Conservation (phyloP, 1,140 invertebrate genomes). For the Trichonephila clavipes region DNA sequence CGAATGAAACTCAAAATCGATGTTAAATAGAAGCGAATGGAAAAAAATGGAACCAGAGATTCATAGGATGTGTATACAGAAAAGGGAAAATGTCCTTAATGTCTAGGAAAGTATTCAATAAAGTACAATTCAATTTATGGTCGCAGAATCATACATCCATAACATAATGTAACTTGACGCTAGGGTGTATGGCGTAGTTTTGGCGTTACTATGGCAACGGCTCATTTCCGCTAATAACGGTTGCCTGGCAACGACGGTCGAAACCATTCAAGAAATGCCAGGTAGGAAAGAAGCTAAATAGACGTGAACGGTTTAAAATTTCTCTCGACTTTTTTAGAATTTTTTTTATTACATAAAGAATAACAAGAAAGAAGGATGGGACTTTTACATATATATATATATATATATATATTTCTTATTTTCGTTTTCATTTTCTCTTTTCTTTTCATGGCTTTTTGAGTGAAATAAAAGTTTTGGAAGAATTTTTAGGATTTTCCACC, state of each 20-base stretch:
- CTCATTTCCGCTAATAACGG: conserved; percentile 75
- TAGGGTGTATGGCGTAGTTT: conserved; percentile 72
- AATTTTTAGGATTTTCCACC: conserved; percentile 61
- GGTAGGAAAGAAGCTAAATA: conserved; percentile 63
- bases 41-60: conserved; percentile 50
- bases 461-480: conserved; percentile 63
- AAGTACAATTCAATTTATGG: conserved; percentile 74
- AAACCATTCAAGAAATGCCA: conserved; percentile 73
- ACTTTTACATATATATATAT: neutral
- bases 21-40: conserved; percentile 57
- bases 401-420: neutral
- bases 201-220: conserved; percentile 69
- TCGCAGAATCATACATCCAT: conserved; percentile 71
- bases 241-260: conserved; percentile 63
- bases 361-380: neutral
- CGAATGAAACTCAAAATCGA: conserved; percentile 66
- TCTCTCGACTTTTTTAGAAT: conserved; percentile 38
- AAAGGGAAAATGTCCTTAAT: conserved; percentile 69
- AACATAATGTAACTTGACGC: conserved; percentile 73
- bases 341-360: neutral
- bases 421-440: neutral
- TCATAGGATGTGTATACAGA: conserved; percentile 43
- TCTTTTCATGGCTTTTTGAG: neutral
- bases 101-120: conserved; percentile 75
- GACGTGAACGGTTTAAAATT: conserved; percentile 71